Evolutionary conservation across 2,888 invertebrate genomes (phyloP), one percentile per base, ranked within the genome.

Genomic region (Sarcophaga caerulescens): DNA sequence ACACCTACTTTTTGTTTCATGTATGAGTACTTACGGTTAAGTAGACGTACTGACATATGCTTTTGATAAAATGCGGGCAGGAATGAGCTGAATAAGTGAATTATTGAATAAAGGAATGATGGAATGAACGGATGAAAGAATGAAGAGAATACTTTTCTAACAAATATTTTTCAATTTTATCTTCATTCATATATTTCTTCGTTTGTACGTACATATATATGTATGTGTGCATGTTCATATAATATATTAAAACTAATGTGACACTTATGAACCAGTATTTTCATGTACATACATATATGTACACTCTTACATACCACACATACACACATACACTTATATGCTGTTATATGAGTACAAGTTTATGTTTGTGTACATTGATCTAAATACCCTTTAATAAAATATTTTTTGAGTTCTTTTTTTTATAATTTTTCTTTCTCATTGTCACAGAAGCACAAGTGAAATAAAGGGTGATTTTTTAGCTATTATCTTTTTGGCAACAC

Each of bases 351-450:
- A 19, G 21, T 62, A 23, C 65, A 57, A n/a, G 44, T 62, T 19
- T 21, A 14, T 74, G 59, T 47, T 66, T 47, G 47, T 82, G 21
- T 79, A 44, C 19, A 75, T 79, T 73, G 77, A 77, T 83, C 73
- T 73, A 74, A 78, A 82, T 65, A 65, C 35, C 45, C 44, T 79
- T 83, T 79, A 85, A 84, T 87, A 81, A 79, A 81, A 84, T 71
- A 71, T 71, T 71, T 73, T 35, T 52, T 44, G 62, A 63, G 2
- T 69, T 84, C 66, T 81, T 57, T 65, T 21, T 62, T 17, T 68
- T 19, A 35, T 35, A 1, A 35, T 73, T 73, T 11, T 47, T 14
- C 47, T 1, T 4, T 47, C 14, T 47, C 14, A 47, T 47, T 14
- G 11, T 12, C 14, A 10, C 47, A 6, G 44, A 12, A 23, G 21